Evolutionary conservation across 2,797 vertebrate species (phyloP).

Genomic region (Gymnodraco acuticeps): DNA sequence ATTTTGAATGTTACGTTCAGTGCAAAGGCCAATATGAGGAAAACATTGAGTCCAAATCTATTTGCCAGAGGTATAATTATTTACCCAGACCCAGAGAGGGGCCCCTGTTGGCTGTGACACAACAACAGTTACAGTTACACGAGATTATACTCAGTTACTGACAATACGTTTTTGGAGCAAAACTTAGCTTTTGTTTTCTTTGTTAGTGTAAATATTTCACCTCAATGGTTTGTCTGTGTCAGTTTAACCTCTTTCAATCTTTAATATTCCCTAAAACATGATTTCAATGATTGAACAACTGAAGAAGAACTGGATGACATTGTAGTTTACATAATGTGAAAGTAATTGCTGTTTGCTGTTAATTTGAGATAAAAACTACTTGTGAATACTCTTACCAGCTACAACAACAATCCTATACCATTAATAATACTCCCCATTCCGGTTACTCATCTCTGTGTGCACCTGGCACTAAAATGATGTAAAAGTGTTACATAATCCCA

Average conservation of each 20-base stretch:
- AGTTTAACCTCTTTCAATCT: neutral
- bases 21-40: constrained; percentile 72
- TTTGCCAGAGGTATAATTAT: constrained; percentile 84
- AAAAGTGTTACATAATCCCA: neutral
- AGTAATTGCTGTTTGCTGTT: neutral
- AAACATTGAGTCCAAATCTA: constrained; percentile 52
- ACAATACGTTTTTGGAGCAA: neutral
- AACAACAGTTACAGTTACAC: neutral
- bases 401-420: neutral
- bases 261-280: neutral
- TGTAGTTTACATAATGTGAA: no score
- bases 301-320: neutral
- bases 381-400: neutral
- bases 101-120: constrained; percentile 17
- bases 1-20: constrained; percentile 52
- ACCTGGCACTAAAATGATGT: neutral
- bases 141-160: neutral
- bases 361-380: neutral
- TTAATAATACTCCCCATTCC: neutral
- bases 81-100: constrained; percentile 65
- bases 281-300: neutral
- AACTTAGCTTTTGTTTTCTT: neutral
- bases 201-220: constrained; percentile 20
- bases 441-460: neutral
- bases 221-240: neutral